Conservation (phyloP, 2,113 vertebrate species). For the Pterocles orientalis region DNA sequence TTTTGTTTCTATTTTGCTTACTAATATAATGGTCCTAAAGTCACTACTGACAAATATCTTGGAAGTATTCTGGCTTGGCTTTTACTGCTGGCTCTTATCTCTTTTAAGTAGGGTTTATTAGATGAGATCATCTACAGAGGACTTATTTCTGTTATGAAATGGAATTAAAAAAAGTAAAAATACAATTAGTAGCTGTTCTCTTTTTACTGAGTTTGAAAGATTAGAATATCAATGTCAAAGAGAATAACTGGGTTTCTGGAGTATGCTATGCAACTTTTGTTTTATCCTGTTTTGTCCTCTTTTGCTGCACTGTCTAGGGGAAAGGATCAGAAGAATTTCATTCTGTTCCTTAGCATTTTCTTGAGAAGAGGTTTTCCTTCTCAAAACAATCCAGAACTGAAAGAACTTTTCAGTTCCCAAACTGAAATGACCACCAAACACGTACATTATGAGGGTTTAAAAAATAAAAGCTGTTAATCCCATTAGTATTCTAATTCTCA, state of each 20-base stretch:
- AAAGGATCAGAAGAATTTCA: constrained; percentile 37
- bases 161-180: constrained; percentile 54
- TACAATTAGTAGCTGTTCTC: constrained; percentile 54
- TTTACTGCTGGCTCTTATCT: constrained; percentile 32
- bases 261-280: constrained; percentile 53
- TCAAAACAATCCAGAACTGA: constrained; percentile 30
- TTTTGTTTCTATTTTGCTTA: constrained; percentile 53
- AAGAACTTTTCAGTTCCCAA: constrained; percentile 21
- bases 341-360: constrained; percentile 31
- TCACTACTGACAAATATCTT: constrained; percentile 7
- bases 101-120: constrained; percentile 26
- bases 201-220: constrained; percentile 41
- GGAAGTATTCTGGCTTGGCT: constrained; percentile 38
- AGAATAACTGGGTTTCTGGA: constrained; percentile 27
- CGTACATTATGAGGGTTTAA: neutral
- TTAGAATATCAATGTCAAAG: constrained; percentile 55
- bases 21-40: constrained; percentile 26
- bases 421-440: constrained; percentile 17
- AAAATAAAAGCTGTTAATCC: constrained; percentile 30
- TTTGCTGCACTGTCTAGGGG: constrained; percentile 28
- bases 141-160: constrained; percentile 52
- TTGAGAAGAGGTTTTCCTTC: constrained; percentile 20
- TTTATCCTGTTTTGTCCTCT: constrained; percentile 51
- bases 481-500: neutral
- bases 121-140: constrained; percentile 56